These are phyloP conservation scores for Cephus cinctus DNA, from an alignment of 1,140 invertebrate genomes.

Conservation along the genomic window DNA sequence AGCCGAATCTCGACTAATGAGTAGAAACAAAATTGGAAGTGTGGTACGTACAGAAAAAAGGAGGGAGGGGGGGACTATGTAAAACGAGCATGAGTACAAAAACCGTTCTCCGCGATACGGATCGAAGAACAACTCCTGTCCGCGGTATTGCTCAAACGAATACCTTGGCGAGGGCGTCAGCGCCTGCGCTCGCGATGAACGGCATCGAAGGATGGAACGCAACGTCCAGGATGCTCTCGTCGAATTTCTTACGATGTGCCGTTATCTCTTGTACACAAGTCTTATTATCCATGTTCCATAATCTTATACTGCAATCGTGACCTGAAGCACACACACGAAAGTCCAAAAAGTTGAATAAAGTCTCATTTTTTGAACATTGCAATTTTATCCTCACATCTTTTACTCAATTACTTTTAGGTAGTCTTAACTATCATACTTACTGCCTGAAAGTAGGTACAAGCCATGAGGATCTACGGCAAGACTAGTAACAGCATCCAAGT, in stretches of 20 bases:
- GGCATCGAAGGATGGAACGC: constrained; percentile 98
- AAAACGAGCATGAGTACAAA: constrained; percentile 51
- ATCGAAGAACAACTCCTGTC: constrained; percentile 30
- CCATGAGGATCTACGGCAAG: constrained; percentile 98
- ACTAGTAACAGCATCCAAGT: constrained; percentile 97
- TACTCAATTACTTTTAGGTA: background rate
- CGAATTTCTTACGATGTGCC: constrained; percentile 98
- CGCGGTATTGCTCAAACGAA: constrained; percentile 67
- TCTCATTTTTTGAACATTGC: constrained; percentile 1
- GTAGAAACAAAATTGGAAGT: constrained; percentile 31
- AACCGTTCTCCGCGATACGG: constrained; percentile 31
- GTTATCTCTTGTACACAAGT: constrained; percentile 99
- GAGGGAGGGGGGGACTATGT: too few species aligned
- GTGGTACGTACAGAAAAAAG: constrained; percentile 46
- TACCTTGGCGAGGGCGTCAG: constrained; percentile 97
- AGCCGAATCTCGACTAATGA: constrained; percentile 13
- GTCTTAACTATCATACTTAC: constrained; percentile 57
- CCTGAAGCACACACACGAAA: constrained; percentile 56
- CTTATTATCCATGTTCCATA: constrained; percentile 99
- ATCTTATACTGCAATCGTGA: constrained; percentile 97
- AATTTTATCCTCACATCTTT: background rate
- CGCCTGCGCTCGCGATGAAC: constrained; percentile 97
- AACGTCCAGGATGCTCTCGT: constrained; percentile 98
- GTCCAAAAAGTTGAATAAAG: constrained; percentile 9
- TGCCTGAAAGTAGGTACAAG: constrained; percentile 95